Percentiles rank a stretch among this genome's conserved stretches.
phyloP scores from a whole-genome alignment of 2,888 invertebrate species.

The Philopedon plagiatum region DNA sequence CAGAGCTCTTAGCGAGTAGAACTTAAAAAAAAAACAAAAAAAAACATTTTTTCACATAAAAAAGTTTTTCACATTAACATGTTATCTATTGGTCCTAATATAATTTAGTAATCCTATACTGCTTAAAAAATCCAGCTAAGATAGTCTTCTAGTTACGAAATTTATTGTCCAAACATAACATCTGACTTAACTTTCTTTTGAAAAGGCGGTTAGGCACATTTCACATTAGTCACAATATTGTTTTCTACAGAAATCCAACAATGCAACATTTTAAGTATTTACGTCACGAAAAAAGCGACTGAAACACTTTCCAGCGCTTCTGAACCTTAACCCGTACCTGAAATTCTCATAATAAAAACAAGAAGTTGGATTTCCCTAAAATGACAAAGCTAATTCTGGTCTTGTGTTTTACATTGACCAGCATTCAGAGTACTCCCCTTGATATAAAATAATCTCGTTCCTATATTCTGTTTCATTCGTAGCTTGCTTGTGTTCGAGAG shows the following conservation, averaged over 20 bases:
- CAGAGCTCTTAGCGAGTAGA: no score
- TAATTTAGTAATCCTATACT: no score
- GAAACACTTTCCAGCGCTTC: not conserved
- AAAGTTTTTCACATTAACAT: no score
- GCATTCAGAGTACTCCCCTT: slow-evolving; percentile 18
- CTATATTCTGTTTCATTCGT: slow-evolving; percentile 23
- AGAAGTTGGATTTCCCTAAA: slow-evolving; percentile 22
- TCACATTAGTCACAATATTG: not conserved
- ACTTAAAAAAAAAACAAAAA: no score
- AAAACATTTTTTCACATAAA: no score
- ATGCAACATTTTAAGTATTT: not conserved
- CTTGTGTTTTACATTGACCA: slow-evolving; percentile 13
- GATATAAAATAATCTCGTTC: slow-evolving; percentile 22
- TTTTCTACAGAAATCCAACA: not conserved
- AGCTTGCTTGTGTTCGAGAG: slow-evolving; percentile 11
- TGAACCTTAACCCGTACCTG: not conserved
- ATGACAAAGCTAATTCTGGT: slow-evolving; percentile 23
- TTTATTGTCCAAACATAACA: no score
- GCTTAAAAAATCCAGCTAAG: no score
- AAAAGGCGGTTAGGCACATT: no score
- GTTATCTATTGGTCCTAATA: no score
- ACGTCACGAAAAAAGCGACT: not conserved
- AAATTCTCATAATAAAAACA: slow-evolving; percentile 1
- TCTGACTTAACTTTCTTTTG: no score
- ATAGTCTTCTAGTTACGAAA: no score